Evolutionary conservation across 2,113 vertebrate genomes (phyloP).

Genomic region (Nibea coibor): DNA sequence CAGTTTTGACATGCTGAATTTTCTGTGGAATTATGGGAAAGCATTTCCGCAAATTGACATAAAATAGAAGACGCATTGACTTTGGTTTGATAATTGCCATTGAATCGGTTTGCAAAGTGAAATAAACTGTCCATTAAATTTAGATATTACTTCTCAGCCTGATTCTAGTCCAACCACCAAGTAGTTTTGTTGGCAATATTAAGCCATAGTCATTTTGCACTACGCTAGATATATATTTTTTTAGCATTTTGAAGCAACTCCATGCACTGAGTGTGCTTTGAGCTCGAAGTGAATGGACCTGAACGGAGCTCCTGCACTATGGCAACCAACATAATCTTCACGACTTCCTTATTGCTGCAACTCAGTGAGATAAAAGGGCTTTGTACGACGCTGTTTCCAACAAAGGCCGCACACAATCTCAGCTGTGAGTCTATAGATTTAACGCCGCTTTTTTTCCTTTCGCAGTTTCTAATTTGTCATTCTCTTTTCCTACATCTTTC

Average conservation of each 20-base stretch:
- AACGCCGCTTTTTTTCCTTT: conserved; percentile 62
- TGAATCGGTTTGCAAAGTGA: conserved; percentile 15
- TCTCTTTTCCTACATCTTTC: conserved; percentile 37
- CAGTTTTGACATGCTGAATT: neutral
- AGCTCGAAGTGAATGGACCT: conserved; percentile 41
- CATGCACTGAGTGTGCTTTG: conserved; percentile 35
- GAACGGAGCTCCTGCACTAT: conserved; percentile 16
- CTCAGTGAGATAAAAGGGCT: conserved; percentile 64
- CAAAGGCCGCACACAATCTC: conserved; percentile 58
- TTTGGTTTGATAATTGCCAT: conserved; percentile 12
- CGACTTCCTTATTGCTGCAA: conserved; percentile 47
- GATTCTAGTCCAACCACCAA: conserved; percentile 2
- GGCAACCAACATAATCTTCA: conserved; percentile 57
- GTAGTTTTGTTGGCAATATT: conserved; percentile 9
- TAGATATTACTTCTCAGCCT: neutral
- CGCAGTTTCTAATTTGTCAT: conserved; percentile 65
- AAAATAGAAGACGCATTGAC: neutral
- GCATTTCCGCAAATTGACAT: neutral
- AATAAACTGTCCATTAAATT: conserved; percentile 17
- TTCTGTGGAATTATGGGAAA: neutral
- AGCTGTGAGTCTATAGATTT: conserved; percentile 66
- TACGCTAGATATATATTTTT: neutral
- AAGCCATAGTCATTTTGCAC: conserved; percentile 19
- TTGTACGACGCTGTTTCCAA: conserved; percentile 56
- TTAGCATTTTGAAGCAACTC: conserved; percentile 48